phyloP scores from a whole-genome alignment of 2,113 vertebrate species.

The Pollimyrus isidori region DNA sequence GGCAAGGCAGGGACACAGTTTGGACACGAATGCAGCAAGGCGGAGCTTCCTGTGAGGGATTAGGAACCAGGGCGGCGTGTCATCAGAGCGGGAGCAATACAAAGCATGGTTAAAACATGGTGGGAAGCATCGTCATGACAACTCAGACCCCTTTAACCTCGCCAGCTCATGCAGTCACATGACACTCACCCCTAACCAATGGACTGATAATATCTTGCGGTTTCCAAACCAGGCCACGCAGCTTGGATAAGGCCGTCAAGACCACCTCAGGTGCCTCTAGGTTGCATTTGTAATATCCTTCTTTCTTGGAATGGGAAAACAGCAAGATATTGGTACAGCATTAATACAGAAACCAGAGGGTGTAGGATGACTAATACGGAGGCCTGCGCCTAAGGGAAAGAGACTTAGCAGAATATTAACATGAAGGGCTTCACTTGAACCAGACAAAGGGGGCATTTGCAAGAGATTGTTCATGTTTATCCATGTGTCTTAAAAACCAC shows the following conservation, averaged over 20 bases:
- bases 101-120: background rate
- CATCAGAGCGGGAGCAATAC: background rate
- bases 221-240: background rate
- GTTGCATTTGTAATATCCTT: background rate
- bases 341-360: background rate
- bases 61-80: background rate
- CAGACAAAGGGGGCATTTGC: background rate
- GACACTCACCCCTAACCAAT: background rate
- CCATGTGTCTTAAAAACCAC: background rate
- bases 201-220: background rate
- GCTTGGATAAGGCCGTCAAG: background rate
- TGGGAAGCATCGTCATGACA: background rate
- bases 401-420: background rate
- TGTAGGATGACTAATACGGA: background rate
- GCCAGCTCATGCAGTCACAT: background rate
- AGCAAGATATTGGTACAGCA: background rate
- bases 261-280: background rate
- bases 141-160: background rate
- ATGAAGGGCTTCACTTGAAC: background rate
- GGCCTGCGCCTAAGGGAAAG: background rate
- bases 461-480: background rate
- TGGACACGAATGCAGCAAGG: background rate
- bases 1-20: background rate
- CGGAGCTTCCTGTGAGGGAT: background rate
- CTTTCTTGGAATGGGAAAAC: background rate